A percentile compares a stretch with the other conserved stretches of the same genome.
Conservation (phyloP, 1,140 invertebrate genomes). For the Cotesia vestalis region DNA sequence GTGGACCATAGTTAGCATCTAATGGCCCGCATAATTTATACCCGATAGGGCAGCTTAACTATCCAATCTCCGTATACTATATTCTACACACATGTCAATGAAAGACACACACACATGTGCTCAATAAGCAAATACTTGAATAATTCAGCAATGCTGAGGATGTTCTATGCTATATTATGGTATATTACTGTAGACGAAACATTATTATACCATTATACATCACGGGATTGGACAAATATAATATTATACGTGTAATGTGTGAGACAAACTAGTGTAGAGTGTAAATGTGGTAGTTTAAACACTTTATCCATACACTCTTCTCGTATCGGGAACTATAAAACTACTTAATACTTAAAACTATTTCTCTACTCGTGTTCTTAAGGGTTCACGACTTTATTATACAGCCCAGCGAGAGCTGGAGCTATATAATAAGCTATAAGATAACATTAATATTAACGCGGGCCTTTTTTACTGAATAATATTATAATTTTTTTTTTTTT, state of each 20-base stretch:
- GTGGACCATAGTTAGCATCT: conserved; percentile 53
- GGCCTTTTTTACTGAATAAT: conserved; percentile 9
- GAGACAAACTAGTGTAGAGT: conserved; percentile 4
- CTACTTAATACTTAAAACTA: conserved; percentile 37
- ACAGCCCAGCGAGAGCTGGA: conserved; percentile 31
- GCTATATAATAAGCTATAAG: conserved; percentile 21
- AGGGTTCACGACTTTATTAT: conserved; percentile 55
- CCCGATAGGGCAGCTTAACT: conserved; percentile 52
- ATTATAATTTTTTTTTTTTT: conserved; percentile 1
- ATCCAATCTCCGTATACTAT: conserved; percentile 43
- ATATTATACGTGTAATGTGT: not conserved
- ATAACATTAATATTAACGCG: conserved; percentile 58
- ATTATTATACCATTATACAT: no score
- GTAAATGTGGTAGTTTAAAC: not conserved
- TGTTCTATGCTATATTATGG: no score
- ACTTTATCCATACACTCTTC: not conserved
- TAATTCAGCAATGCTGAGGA: no score
- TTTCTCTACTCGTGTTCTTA: conserved; percentile 22
- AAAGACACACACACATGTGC: not conserved
- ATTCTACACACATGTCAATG: conserved; percentile 15
- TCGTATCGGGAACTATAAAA: no score
- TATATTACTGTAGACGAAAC: no score
- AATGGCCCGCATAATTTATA: conserved; percentile 61
- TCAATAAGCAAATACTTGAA: not conserved
- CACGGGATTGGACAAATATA: not conserved